These are phyloP conservation scores for Podilymbus podiceps DNA, from an alignment of 2,113 vertebrate genomes.

Conservation along the genomic window DNA sequence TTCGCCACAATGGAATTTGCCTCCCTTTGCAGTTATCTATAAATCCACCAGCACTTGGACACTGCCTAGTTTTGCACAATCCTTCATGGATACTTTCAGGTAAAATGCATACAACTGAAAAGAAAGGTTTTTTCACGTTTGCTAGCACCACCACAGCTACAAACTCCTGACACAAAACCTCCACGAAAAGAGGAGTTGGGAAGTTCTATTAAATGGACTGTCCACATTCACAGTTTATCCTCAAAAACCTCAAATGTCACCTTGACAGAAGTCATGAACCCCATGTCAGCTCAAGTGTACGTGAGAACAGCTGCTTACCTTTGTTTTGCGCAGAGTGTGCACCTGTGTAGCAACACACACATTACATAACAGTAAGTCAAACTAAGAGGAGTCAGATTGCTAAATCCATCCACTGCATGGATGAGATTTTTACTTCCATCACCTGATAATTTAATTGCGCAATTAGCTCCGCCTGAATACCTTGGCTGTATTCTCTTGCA, in stretches of 20 bases:
- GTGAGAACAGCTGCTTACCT: background rate
- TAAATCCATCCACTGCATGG: background rate
- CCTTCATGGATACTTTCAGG: background rate
- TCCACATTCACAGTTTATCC: background rate
- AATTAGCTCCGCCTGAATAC: constrained; percentile 18
- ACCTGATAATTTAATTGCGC: constrained; percentile 52
- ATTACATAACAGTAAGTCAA: constrained; percentile 13
- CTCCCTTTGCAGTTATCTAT: background rate
- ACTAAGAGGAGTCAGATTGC: constrained; percentile 30
- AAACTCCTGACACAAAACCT: background rate
- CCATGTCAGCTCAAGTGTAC: background rate
- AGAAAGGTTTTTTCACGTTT: background rate
- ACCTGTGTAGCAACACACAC: background rate
- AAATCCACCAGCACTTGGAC: background rate
- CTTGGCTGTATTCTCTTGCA: constrained; percentile 5
- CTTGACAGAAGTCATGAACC: background rate
- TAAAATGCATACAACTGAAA: background rate
- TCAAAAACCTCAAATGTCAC: background rate
- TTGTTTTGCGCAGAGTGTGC: background rate
- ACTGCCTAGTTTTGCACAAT: background rate
- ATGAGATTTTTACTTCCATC: constrained; percentile 49
- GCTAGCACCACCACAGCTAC: background rate
- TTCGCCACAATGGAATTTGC: background rate
- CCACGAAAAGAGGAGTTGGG: background rate
- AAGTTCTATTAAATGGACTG: background rate